These are phyloP conservation scores for Loris lydekkerianus DNA, from an alignment of 2,797 vertebrate species.

Conservation along the genomic window DNA sequence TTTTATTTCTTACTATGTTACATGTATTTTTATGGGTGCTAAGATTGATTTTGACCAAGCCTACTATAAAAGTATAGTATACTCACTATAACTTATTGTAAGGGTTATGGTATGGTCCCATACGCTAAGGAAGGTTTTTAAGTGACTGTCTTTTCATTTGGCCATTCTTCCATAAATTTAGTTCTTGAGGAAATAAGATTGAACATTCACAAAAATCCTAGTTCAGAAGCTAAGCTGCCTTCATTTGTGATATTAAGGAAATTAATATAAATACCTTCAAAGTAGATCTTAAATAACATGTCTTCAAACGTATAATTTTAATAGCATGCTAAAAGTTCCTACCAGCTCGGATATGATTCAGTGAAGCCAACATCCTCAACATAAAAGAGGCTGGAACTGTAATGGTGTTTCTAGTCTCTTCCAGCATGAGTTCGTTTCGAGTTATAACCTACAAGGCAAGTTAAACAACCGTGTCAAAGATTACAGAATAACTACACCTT, in stretches of 20 bases:
- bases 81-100: neutral
- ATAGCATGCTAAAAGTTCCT: slow-evolving; percentile 50
- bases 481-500: neutral
- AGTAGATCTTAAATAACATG: neutral
- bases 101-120: neutral
- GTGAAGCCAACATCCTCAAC: slow-evolving; percentile 98
- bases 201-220: neutral
- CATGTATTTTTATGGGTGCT: neutral
- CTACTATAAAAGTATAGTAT: neutral
- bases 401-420: slow-evolving; percentile 99
- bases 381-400: slow-evolving; percentile 99
- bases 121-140: neutral
- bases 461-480: neutral
- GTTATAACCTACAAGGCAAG: slow-evolving; percentile 94
- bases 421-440: slow-evolving; percentile 98
- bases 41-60: neutral
- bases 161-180: neutral
- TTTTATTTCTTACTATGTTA: neutral
- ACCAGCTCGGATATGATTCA: slow-evolving; percentile 97
- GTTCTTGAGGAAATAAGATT: neutral
- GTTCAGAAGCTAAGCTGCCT: neutral
- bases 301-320: neutral
- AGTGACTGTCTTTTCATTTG: slow-evolving; percentile 12
- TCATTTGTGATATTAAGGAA: slow-evolving; percentile 1
- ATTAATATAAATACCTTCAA: neutral